Conservation (phyloP, 2,888 invertebrate species). For the Drosophila antonietae region DNA sequence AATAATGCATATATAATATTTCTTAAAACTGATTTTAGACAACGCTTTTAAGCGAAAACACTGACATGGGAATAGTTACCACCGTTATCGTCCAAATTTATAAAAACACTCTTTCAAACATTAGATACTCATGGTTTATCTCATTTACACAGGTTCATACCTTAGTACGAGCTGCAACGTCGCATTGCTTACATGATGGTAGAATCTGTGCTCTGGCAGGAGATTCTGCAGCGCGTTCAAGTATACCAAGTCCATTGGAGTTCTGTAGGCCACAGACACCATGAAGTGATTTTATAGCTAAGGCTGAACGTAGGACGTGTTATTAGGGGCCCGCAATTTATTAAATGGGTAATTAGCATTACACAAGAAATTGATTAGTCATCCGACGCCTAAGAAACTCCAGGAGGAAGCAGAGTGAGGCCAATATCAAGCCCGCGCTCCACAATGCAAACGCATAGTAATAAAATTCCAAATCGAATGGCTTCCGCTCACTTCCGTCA, state of each 20-base stretch:
- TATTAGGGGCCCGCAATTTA: constrained; percentile 14
- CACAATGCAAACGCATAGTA: no score
- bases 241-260: constrained; percentile 50
- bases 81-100: no score
- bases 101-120: no score
- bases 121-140: no score
- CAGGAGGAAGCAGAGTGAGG: constrained; percentile 19
- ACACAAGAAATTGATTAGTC: constrained; percentile 18
- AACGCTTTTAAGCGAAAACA: no score
- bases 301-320: background rate
- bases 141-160: no score
- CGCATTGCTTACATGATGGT: no score
- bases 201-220: constrained; percentile 20
- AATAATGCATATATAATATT: no score
- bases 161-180: no score
- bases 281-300: constrained; percentile 46
- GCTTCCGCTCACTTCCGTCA: constrained; percentile 9
- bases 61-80: no score
- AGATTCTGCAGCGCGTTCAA: constrained; percentile 56
- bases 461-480: background rate
- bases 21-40: no score
- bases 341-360: constrained; percentile 26
- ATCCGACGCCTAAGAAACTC: constrained; percentile 10
- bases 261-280: background rate
- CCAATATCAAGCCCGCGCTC: no score